These are phyloP conservation scores for Pipa parva DNA, from an alignment of 2,113 vertebrate genomes.

Conservation along the genomic window DNA sequence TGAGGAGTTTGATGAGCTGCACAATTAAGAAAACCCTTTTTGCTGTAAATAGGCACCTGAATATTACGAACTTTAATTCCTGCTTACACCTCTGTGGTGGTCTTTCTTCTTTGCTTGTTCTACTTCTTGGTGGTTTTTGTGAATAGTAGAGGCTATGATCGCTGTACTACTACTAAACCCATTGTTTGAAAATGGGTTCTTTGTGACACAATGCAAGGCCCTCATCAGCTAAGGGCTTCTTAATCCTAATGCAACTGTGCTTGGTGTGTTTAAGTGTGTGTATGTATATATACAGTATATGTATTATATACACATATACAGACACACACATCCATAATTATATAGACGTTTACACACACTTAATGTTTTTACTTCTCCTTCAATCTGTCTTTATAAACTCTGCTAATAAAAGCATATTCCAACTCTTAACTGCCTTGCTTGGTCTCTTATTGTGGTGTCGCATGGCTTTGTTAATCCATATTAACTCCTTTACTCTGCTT, in stretches of 20 bases:
- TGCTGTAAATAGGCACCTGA: conserved; percentile 33
- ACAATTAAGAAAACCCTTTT: conserved; percentile 15
- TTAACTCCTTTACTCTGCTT: conserved; percentile 14
- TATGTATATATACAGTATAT: background rate
- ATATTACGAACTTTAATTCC: conserved; percentile 3
- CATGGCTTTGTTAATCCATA: background rate
- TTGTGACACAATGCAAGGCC: conserved; percentile 6
- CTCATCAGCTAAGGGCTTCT: conserved; percentile 10
- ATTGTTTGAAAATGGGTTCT: conserved; percentile 2
- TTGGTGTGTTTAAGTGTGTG: conserved; percentile 17
- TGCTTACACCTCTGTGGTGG: conserved; percentile 25
- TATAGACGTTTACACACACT: conserved; percentile 19
- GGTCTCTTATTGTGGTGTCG: conserved; percentile 16
- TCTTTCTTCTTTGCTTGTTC: conserved; percentile 23
- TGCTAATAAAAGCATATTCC: conserved; percentile 42
- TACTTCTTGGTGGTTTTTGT: conserved; percentile 27
- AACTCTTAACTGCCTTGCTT: conserved; percentile 31
- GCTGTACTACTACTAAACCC: conserved; percentile 21
- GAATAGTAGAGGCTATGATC: conserved; percentile 32
- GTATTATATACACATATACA: background rate
- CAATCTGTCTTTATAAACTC: conserved; percentile 36
- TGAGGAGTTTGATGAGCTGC: conserved; percentile 24
- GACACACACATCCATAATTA: background rate
- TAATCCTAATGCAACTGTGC: conserved; percentile 23
- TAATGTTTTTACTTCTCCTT: conserved; percentile 32